Evolutionary conservation across 2,888 invertebrate species (phyloP).

Genomic region (Tipula helvola): DNA sequence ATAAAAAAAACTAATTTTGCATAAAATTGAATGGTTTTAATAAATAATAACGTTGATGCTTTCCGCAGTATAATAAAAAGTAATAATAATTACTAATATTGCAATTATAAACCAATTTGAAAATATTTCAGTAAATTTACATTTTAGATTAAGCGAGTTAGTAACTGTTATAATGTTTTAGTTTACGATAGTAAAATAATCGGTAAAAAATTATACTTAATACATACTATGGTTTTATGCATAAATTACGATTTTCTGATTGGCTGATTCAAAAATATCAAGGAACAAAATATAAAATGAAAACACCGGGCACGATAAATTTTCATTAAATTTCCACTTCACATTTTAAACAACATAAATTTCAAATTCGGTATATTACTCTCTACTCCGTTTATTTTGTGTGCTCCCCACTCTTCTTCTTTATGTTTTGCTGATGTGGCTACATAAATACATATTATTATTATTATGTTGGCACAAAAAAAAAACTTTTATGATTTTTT

Average conservation of each 20-base stretch:
- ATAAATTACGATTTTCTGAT: background rate
- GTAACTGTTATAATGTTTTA: no score
- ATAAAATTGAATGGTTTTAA: background rate
- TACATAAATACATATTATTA: background rate
- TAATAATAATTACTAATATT: background rate
- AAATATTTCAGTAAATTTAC: no score
- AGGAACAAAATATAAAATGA: background rate
- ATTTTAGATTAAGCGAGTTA: no score
- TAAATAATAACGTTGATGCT: background rate
- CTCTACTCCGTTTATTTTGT: background rate
- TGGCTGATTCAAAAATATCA: background rate
- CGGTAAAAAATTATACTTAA: no score
- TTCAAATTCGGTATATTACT: background rate
- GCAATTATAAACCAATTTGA: background rate
- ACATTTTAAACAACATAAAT: background rate
- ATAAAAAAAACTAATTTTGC: background rate
- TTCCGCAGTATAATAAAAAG: background rate
- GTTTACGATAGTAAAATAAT: no score
- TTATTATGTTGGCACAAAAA: background rate
- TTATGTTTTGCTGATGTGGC: background rate
- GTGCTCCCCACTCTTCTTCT: background rate
- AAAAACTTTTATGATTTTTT: background rate
- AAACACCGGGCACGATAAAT: background rate
- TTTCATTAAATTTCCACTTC: background rate
- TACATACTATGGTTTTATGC: background rate